Evolutionary conservation across 2,888 invertebrate genomes (phyloP).

Genomic region (Chelonus formosanus): DNA sequence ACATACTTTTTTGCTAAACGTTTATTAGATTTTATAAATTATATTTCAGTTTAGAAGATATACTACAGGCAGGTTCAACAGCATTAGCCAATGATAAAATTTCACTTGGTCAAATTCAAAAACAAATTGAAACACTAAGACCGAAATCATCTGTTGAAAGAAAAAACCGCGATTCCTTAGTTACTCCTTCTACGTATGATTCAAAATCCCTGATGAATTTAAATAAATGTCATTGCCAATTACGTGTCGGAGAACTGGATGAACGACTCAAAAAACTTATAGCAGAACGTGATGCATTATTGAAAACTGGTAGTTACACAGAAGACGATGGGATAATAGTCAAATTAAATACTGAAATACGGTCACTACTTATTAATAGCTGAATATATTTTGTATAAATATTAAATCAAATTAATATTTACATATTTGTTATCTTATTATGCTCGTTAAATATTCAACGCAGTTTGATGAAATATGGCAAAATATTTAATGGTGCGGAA

Average conservation of each 20-base stretch:
- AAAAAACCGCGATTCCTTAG: slow-evolving; percentile 37
- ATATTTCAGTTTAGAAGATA: slow-evolving; percentile 54
- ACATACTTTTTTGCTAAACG: neutral
- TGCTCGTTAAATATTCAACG: neutral
- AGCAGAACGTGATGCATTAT: slow-evolving; percentile 66
- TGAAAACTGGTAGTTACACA: slow-evolving; percentile 65
- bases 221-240: slow-evolving; percentile 40
- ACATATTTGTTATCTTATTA: slow-evolving; percentile 2
- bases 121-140: slow-evolving; percentile 55
- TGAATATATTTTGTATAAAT: slow-evolving; percentile 21
- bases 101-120: slow-evolving; percentile 55
- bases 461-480: slow-evolving; percentile 73
- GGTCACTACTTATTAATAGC: slow-evolving; percentile 54
- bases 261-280: slow-evolving; percentile 66
- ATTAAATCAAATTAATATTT: slow-evolving; percentile 9
- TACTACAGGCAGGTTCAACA: slow-evolving; percentile 54
- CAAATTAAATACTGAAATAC: slow-evolving; percentile 68
- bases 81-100: slow-evolving; percentile 56
- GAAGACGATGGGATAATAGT: slow-evolving; percentile 66
- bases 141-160: slow-evolving; percentile 45
- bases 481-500: slow-evolving; percentile 72
- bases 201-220: slow-evolving; percentile 42
- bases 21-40: slow-evolving; percentile 30
- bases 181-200: slow-evolving; percentile 41
- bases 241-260: slow-evolving; percentile 60